A percentile compares a stretch with the other conserved stretches of the same genome.
Conservation (phyloP, 23 tunicate genomes). For the Halocynthia aurantium region DNA sequence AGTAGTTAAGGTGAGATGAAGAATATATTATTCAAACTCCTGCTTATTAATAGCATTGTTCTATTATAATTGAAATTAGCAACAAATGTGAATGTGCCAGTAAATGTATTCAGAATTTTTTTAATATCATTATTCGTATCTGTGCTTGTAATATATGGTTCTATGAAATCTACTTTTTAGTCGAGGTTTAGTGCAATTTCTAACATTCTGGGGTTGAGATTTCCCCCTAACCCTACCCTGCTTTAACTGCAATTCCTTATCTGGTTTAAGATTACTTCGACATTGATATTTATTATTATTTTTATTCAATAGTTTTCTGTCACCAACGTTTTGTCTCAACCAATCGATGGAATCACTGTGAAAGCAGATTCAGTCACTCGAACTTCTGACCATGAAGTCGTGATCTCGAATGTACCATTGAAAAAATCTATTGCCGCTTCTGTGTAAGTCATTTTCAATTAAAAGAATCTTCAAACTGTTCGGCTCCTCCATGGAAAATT, state of each 20-base stretch:
- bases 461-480: too few relatives aligned
- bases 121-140: too few relatives aligned
- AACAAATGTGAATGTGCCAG: too few relatives aligned
- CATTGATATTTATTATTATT: too few relatives aligned
- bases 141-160: too few relatives aligned
- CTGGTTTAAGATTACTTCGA: background rate
- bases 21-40: background rate
- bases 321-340: constrained; percentile 51
- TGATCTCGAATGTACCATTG: constrained; percentile 45
- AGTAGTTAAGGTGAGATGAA: constrained; percentile 24
- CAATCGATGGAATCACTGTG: constrained; percentile 48
- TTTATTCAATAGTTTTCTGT: constrained; percentile 26
- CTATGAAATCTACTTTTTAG: background rate
- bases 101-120: too few relatives aligned
- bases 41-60: too few relatives aligned
- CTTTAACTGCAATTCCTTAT: background rate
- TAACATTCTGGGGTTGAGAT: background rate
- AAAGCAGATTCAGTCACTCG: constrained; percentile 70
- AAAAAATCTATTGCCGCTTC: constrained; percentile 10
- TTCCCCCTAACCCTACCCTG: background rate
- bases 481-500: too few relatives aligned
- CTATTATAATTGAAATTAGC: too few relatives aligned
- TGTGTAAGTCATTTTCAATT: background rate
- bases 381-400: constrained; percentile 48
- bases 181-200: background rate